Conservation (phyloP, 2,113 vertebrate genomes). For the Nothocercus nigrocapillus region DNA sequence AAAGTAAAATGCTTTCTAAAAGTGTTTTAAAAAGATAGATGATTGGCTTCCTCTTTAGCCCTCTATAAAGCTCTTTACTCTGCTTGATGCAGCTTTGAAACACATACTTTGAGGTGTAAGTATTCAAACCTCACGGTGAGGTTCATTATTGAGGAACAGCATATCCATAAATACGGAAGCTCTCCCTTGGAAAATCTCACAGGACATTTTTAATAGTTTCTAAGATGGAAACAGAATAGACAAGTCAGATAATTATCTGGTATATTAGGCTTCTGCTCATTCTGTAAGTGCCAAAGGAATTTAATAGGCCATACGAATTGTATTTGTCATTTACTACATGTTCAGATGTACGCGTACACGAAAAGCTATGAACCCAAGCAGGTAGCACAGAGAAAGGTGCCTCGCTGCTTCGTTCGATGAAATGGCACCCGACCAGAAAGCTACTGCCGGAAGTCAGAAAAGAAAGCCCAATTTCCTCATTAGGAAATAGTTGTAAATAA, state of each 20-base stretch:
- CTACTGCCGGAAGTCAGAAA: background rate
- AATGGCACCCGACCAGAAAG: background rate
- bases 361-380: background rate
- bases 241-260: background rate
- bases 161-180: background rate
- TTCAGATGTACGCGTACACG: background rate
- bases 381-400: background rate
- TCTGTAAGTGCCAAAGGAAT: background rate
- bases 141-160: background rate
- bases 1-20: conserved; percentile 18
- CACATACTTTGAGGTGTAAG: conserved; percentile 17
- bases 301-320: background rate
- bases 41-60: background rate
- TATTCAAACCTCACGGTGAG: background rate
- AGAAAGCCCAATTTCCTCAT: conserved; percentile 11
- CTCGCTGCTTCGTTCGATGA: background rate
- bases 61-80: background rate
- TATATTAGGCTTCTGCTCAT: background rate
- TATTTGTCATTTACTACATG: background rate
- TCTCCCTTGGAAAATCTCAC: conserved; percentile 15
- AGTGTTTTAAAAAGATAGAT: background rate
- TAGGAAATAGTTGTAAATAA: conserved; percentile 47
- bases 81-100: conserved; percentile 37
- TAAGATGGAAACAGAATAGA: conserved; percentile 10
- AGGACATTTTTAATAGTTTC: background rate